These are phyloP conservation scores for Manacus vitellinus DNA, from an alignment of 2,113 vertebrate genomes.

Conservation along the genomic window DNA sequence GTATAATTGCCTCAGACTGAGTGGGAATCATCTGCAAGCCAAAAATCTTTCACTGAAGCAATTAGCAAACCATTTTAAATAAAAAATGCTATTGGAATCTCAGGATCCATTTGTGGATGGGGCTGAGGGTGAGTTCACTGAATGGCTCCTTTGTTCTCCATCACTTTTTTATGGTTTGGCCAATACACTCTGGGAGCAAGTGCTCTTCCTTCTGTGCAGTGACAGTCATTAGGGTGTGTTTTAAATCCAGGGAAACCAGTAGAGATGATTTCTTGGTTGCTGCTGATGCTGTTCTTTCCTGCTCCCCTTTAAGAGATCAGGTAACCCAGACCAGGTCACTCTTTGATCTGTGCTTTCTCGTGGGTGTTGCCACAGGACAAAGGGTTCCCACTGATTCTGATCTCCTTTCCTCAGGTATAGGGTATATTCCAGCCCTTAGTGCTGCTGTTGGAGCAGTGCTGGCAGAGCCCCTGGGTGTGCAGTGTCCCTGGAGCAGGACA, in stretches of 20 bases:
- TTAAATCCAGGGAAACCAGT: not conserved
- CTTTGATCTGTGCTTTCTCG: fast-evolving
- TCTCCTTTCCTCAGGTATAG: not conserved
- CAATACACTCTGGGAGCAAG: not conserved
- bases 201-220: not conserved
- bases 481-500: not conserved
- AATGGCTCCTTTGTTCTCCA: slow-evolving; percentile 29
- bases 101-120: not conserved
- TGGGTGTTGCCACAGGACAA: not conserved
- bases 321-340: not conserved
- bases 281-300: not conserved
- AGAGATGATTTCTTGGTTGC: not conserved
- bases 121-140: not conserved
- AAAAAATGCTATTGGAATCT: slow-evolving; percentile 26
- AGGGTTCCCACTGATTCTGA: not conserved
- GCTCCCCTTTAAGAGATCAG: not conserved
- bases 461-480: not conserved
- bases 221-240: not conserved
- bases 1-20: not conserved
- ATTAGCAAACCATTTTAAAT: slow-evolving; percentile 39
- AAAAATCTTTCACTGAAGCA: slow-evolving; percentile 45
- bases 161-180: not conserved
- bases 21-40: slow-evolving; percentile 4
- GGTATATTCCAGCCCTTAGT: not conserved
- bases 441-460: fast-evolving